Evolutionary conservation across 2,888 invertebrate species (phyloP).

Genomic region (Melanchra persicariae): DNA sequence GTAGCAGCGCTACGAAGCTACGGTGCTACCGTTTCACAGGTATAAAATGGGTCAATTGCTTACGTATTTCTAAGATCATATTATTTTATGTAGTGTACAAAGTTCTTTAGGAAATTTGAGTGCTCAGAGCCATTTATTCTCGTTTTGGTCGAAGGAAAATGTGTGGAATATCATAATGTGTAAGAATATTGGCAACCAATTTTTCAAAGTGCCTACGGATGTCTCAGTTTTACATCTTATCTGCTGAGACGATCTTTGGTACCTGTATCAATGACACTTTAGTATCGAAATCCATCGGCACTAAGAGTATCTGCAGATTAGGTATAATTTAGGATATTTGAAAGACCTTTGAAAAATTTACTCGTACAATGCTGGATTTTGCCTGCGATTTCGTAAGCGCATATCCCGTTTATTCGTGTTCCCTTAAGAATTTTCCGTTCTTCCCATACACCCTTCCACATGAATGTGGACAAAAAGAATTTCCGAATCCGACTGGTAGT

Average conservation of each 20-base stretch:
- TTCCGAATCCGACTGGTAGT: too few relatives aligned
- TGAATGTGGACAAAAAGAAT: too few relatives aligned
- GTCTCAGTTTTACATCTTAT: conserved; percentile 51
- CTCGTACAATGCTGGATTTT: too few relatives aligned
- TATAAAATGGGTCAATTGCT: conserved; percentile 59
- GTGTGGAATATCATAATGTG: conserved; percentile 41
- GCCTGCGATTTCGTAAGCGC: too few relatives aligned
- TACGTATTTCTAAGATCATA: conserved; percentile 55
- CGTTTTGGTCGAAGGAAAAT: conserved; percentile 34
- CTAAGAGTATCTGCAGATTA: neutral
- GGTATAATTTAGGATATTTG: neutral
- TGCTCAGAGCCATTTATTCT: conserved; percentile 45
- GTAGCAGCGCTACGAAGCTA: conserved; percentile 40
- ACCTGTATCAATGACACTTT: conserved; percentile 16
- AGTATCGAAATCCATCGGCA: neutral
- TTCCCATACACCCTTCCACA: too few relatives aligned
- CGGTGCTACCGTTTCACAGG: conserved; percentile 43
- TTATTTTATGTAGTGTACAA: conserved; percentile 56
- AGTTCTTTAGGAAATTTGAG: conserved; percentile 60
- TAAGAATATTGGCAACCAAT: conserved; percentile 53
- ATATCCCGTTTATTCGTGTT: too few relatives aligned
- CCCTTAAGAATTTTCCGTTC: too few relatives aligned
- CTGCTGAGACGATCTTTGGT: conserved; percentile 26
- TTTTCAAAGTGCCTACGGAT: conserved; percentile 52
- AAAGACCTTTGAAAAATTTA: neutral